phyloP scores from a whole-genome alignment of 2,113 vertebrate species.

The Puntigrus tetrazona region DNA sequence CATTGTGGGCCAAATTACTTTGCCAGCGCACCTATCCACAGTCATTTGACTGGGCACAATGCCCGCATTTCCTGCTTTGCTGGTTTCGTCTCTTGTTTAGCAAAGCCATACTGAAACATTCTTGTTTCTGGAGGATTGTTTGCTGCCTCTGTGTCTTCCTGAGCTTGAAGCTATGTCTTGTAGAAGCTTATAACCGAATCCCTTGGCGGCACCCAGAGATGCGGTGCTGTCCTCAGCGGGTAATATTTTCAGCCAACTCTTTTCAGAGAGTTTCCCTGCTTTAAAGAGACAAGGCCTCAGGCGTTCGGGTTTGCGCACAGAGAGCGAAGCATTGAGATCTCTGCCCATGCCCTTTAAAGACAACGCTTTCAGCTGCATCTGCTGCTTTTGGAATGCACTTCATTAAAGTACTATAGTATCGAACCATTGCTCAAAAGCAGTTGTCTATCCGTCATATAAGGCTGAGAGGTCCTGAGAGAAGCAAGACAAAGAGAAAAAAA shows the following conservation, averaged over 20 bases:
- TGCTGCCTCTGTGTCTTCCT: background rate
- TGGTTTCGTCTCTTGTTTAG: background rate
- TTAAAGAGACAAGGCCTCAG: conserved; percentile 43
- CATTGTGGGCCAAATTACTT: conserved; percentile 20
- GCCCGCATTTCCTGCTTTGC: background rate
- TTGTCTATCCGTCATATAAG: background rate
- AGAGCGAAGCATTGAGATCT: conserved; percentile 28
- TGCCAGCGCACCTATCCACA: conserved; percentile 32
- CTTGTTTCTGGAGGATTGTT: conserved; percentile 16
- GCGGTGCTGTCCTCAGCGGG: background rate
- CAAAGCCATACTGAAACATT: background rate
- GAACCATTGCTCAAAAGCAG: background rate
- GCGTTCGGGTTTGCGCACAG: background rate
- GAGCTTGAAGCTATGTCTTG: conserved; percentile 20
- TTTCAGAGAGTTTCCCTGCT: conserved; percentile 9
- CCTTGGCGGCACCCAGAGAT: background rate
- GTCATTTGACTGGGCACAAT: conserved; percentile 24
- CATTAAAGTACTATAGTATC: background rate
- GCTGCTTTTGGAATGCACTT: conserved; percentile 7
- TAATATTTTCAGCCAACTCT: conserved; percentile 15
- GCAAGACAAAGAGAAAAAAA: background rate
- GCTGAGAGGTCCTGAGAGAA: background rate
- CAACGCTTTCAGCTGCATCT: background rate
- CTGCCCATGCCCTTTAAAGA: conserved; percentile 28
- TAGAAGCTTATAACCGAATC: conserved; percentile 30